phyloP scores from a whole-genome alignment of 92 coral and sea anemone genomes.

The Bergia sp. region DNA sequence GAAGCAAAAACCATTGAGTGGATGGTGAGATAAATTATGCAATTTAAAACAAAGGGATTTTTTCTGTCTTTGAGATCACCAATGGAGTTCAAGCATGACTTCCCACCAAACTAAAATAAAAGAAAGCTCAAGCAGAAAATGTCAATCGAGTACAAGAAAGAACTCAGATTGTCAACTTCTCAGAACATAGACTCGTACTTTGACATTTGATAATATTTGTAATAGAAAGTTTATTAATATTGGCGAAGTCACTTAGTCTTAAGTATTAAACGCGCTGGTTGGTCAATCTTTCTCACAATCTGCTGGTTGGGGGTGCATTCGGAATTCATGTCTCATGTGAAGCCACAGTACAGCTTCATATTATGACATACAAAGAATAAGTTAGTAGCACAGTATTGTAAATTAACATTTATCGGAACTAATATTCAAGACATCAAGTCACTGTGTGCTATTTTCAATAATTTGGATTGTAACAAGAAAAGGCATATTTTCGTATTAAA shows the following conservation, averaged over 20 bases:
- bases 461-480: neutral
- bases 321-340: neutral
- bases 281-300: neutral
- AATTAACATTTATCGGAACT: neutral
- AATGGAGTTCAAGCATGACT: neutral
- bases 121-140: neutral
- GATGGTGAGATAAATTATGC: conserved; percentile 26
- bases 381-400: neutral
- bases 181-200: neutral
- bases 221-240: too few species aligned
- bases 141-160: too few species aligned
- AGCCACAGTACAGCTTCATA: neutral
- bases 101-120: neutral
- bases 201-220: too few species aligned
- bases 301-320: neutral
- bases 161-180: neutral
- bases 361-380: neutral
- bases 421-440: neutral
- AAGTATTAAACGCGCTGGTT: neutral
- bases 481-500: neutral
- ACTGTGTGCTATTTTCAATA: neutral
- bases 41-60: conserved; percentile 2
- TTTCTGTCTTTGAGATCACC: neutral
- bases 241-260: too few species aligned
- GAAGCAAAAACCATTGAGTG: conserved; percentile 11